Base-by-base conservation (phyloP, 2,888 invertebrate genomes). In the Epinotia ramella region DNA sequence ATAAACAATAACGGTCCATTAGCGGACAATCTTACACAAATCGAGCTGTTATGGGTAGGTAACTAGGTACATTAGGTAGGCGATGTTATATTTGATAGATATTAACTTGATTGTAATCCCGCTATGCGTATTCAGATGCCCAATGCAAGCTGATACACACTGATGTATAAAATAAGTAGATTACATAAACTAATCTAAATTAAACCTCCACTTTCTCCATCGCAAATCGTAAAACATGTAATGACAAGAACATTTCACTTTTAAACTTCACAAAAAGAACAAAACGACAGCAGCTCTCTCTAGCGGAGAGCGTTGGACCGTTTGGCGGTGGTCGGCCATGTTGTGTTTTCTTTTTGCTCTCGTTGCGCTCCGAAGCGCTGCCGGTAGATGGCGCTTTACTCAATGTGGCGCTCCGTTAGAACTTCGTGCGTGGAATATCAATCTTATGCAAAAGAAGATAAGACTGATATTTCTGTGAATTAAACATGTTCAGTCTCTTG, bases 241-340 rank as follows among this genome's bases (percentile, higher is more conserved):
- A 44, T 28, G 46, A 59, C 53, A 60, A 66, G 18, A 68, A 9
- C 59, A 33, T 66, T 53, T 40, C 20, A 46, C 70, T 49, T 69
- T 18, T 53, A 62, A 66, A 69, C 64, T 20, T 9, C 66, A 62
- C 66, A 77, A 72, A 82, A 86, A 87, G 87, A 85, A 84, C 82
- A 84, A 84, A 85, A 88, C 87, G 84, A 86, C 84, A 85, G 84
- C 83, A 91, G 86, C 91, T 81, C 92, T 86, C 89, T 92, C 93
- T 93, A 88, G 84, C 87, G 93, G 86, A 73, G 28, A 73, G 57
- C 72, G 24, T 66, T 49, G 78, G 80, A 40, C 40, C 40, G 40
- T 40, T 40, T 82, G 84, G 79, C 83, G 82, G 79, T 79, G 40
- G 40, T 40, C 80, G 67, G 66, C 77, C 81, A 82, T 83, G 86